Conservation (phyloP, 2,113 vertebrate genomes). For the Peromyscus californicus region DNA sequence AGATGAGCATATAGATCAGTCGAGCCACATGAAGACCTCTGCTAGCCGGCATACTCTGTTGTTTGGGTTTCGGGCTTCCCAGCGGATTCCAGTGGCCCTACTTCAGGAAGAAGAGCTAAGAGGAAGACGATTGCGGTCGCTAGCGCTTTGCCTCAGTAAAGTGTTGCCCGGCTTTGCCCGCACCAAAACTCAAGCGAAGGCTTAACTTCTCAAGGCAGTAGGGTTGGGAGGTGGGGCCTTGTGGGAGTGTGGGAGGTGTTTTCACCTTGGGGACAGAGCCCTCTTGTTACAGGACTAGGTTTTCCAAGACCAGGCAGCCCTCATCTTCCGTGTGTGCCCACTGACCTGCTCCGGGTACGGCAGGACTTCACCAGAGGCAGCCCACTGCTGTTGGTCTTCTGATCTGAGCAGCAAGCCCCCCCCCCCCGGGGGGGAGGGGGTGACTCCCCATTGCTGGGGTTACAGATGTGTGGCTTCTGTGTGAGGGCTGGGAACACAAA, state of each 20-base stretch:
- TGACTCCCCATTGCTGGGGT: neutral
- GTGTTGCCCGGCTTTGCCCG: neutral
- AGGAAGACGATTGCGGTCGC: neutral
- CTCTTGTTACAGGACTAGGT: neutral
- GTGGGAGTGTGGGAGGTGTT: no score
- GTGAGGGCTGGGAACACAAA: neutral
- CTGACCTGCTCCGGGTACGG: neutral
- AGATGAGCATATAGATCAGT: neutral
- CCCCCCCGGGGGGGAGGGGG: no score
- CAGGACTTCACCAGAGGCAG: no score
- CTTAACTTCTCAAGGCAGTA: neutral
- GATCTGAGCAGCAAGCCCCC: neutral
- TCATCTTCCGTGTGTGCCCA: neutral
- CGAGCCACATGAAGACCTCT: neutral
- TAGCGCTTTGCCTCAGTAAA: neutral
- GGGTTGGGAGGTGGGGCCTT: no score
- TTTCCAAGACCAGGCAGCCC: neutral
- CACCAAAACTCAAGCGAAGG: neutral
- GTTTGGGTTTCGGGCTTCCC: neutral
- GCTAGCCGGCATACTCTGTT: neutral
- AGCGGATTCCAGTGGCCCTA: neutral
- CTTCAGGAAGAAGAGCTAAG: neutral
- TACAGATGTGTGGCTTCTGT: neutral
- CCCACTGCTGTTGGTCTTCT: neutral
- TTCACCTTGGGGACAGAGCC: neutral